Conservation (phyloP, 1,140 invertebrate species). For the Colletes gigas region DNA sequence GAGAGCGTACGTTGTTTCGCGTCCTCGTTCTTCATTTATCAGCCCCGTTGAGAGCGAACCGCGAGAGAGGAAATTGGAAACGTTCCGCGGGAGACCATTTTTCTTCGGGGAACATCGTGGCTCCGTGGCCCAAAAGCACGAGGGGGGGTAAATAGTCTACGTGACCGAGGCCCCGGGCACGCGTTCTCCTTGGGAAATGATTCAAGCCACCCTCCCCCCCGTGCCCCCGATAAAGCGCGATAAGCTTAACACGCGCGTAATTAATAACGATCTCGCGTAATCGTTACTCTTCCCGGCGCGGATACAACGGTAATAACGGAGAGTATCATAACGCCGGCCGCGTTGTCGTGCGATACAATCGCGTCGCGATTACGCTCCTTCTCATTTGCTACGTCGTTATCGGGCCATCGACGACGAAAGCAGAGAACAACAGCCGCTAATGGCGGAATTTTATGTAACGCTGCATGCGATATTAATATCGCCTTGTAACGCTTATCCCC, state of each 20-base stretch:
- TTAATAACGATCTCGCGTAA: constrained; percentile 54
- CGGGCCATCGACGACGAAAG: not conserved
- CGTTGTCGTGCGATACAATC: not conserved
- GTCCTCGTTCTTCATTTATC: not conserved
- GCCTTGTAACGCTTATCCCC: not conserved
- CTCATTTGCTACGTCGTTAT: constrained; percentile 20
- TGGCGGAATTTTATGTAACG: constrained; percentile 5
- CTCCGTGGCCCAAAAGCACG: constrained; percentile 3
- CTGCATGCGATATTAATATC: constrained; percentile 5
- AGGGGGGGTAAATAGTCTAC: constrained; percentile 35
- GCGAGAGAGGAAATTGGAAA: constrained; percentile 24
- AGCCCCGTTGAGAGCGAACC: not conserved
- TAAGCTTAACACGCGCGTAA: constrained; percentile 26
- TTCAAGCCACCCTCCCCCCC: constrained; percentile 18
- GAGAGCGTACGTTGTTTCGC: too few species aligned
- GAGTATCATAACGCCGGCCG: not conserved
- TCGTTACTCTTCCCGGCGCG: not conserved
- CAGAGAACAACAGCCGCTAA: not conserved
- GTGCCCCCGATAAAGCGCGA: constrained; percentile 33
- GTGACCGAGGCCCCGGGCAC: constrained; percentile 3
- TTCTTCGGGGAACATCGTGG: not conserved
- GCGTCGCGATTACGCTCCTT: constrained; percentile 7
- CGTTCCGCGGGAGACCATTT: constrained; percentile 5
- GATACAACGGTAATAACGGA: not conserved
- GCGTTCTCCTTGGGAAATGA: constrained; percentile 41